A percentile compares a stretch with the other conserved stretches of the same genome.
Conservation (phyloP, 2,888 invertebrate genomes). For the Phengaris arion region DNA sequence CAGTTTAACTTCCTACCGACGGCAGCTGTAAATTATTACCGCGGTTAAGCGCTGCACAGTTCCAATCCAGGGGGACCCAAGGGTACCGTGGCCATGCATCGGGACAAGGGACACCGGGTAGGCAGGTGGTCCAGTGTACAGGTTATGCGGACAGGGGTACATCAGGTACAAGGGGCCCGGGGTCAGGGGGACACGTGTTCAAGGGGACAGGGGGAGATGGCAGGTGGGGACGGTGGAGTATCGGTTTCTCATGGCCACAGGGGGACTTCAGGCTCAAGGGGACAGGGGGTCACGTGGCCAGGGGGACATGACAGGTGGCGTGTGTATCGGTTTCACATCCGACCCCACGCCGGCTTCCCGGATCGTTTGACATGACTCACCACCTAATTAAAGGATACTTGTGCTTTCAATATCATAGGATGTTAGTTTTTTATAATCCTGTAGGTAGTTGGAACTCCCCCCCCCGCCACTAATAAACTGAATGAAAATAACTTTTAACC, state of each 20-base stretch:
- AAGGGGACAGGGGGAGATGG: not conserved
- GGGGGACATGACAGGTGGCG: conserved; percentile 22
- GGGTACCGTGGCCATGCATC: conserved; percentile 33
- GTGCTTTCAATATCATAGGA: not conserved
- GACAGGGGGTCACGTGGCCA: not conserved
- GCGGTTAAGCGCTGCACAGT: conserved; percentile 25
- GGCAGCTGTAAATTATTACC: conserved; percentile 30
- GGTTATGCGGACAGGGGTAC: not conserved
- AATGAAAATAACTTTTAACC: too few species aligned
- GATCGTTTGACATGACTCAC: conserved; percentile 18
- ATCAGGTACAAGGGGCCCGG: not conserved
- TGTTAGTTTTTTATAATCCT: not conserved
- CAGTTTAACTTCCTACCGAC: conserved; percentile 16
- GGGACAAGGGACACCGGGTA: too few species aligned
- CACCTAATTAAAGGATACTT: conserved; percentile 1
- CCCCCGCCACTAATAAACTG: too few species aligned
- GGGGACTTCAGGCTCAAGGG: not conserved
- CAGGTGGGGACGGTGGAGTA: conserved; percentile 29
- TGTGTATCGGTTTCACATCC: conserved; percentile 38
- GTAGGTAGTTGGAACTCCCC: too few species aligned
- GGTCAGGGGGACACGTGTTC: not conserved
- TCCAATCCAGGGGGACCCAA: conserved; percentile 1
- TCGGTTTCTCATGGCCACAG: conserved; percentile 31
- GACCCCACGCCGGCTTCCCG: conserved; percentile 30
- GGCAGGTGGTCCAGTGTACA: not conserved